These are phyloP conservation scores for Cynopterus sphinx DNA, from an alignment of 2,797 vertebrate species.

Conservation along the genomic window DNA sequence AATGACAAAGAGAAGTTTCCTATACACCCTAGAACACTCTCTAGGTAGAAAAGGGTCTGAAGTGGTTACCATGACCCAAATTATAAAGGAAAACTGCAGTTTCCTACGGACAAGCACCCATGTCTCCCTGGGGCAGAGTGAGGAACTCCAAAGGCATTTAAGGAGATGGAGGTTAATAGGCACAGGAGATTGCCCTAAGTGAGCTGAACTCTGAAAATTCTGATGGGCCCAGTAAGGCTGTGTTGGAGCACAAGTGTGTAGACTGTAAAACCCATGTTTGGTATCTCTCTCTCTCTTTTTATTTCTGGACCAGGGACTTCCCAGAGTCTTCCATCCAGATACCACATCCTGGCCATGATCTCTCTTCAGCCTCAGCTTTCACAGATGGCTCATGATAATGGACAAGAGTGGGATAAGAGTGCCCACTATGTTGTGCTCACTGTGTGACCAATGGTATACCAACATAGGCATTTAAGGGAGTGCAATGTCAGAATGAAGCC, in stretches of 20 bases:
- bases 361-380: not conserved
- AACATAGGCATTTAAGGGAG: not conserved
- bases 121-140: not conserved
- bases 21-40: not conserved
- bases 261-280: not conserved
- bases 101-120: fast-evolving
- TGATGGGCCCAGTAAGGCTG: not conserved
- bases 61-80: not conserved
- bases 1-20: not conserved
- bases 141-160: not conserved
- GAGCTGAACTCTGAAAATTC: not conserved
- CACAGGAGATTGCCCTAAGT: fast-evolving
- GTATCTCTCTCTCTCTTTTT: not conserved
- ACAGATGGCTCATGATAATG: not conserved
- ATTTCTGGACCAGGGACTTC: not conserved
- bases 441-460: not conserved
- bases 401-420: not conserved
- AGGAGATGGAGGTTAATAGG: not conserved
- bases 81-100: not conserved
- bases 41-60: not conserved
- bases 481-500: not conserved
- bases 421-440: fast-evolving
- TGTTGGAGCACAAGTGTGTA: not conserved
- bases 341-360: fast-evolving
- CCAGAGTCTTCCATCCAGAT: not conserved